A percentile compares a stretch with the other conserved stretches of the same genome.
These are phyloP conservation scores for Dorcus parallelipipedus DNA, from an alignment of 2,888 invertebrate species.

Conservation along the genomic window DNA sequence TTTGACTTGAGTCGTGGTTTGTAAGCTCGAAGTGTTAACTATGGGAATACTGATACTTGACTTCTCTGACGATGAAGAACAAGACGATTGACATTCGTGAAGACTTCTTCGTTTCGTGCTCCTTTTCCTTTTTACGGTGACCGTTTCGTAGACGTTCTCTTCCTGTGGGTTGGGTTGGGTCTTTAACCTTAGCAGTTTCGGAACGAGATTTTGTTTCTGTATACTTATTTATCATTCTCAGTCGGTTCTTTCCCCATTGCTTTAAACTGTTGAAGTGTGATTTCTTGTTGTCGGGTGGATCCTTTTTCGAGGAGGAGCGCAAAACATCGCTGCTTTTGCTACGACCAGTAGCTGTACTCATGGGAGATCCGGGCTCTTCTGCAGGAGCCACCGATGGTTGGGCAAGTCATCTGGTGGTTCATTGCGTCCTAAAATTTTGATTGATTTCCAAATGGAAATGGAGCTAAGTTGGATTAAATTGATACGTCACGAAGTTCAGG, in stretches of 20 bases:
- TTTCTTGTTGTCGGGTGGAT: slow-evolving; percentile 60
- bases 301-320: slow-evolving; percentile 56
- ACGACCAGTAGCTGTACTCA: slow-evolving; percentile 57
- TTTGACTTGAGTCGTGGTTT: slow-evolving; percentile 65
- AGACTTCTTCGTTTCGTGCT: slow-evolving; percentile 59
- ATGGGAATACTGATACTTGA: slow-evolving; percentile 59
- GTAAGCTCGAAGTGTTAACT: slow-evolving; percentile 50
- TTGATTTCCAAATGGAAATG: no score
- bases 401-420: no score
- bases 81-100: slow-evolving; percentile 67
- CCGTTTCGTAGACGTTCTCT: slow-evolving; percentile 63
- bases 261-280: slow-evolving; percentile 78
- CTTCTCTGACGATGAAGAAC: slow-evolving; percentile 72
- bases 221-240: slow-evolving; percentile 69
- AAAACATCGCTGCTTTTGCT: slow-evolving; percentile 76
- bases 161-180: slow-evolving; percentile 67
- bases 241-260: slow-evolving; percentile 79
- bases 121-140: slow-evolving; percentile 61
- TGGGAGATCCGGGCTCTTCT: slow-evolving; percentile 47
- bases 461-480: no score
- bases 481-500: no score
- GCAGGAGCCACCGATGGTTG: slow-evolving; percentile 6
- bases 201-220: slow-evolving; percentile 54
- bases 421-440: no score
- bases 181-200: slow-evolving; percentile 49